phyloP scores from a whole-genome alignment of 2,888 invertebrate genomes.

The Megastigmus dorsalis region DNA sequence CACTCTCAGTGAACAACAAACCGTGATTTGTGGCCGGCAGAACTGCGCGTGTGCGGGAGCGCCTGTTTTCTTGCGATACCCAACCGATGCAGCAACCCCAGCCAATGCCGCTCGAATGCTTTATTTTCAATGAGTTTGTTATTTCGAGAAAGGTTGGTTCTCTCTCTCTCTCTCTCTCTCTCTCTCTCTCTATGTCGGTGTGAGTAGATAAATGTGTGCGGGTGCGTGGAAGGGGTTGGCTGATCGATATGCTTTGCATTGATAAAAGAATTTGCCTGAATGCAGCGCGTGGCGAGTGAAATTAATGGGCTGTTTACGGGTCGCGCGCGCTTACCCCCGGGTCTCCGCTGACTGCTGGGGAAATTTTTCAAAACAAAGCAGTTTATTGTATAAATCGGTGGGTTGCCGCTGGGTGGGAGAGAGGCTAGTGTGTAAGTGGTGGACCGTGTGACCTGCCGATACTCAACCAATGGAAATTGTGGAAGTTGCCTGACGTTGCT shows the following conservation, averaged over 20 bases:
- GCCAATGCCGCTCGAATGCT: slow-evolving; percentile 13
- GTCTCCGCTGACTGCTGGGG: slow-evolving; percentile 20
- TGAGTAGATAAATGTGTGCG: too few relatives aligned
- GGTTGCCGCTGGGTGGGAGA: background rate
- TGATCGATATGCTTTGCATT: slow-evolving; percentile 37
- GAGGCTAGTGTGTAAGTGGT: too few relatives aligned
- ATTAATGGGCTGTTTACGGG: slow-evolving; percentile 51
- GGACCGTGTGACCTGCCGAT: slow-evolving; percentile 22
- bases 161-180: too few relatives aligned
- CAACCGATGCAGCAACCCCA: background rate
- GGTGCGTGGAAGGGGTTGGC: background rate
- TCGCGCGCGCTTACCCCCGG: too few relatives aligned
- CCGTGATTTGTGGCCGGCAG: slow-evolving; percentile 39
- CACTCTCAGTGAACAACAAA: slow-evolving; percentile 33
- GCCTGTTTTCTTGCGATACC: slow-evolving; percentile 42
- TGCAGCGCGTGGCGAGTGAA: background rate
- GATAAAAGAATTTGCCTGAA: slow-evolving; percentile 36
- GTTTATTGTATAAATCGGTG: slow-evolving; percentile 36
- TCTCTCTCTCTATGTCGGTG: too few relatives aligned
- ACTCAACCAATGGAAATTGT: slow-evolving; percentile 16
- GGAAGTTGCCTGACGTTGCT: slow-evolving; percentile 30
- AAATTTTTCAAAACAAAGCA: slow-evolving; percentile 50
- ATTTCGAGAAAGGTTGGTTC: slow-evolving; percentile 11
- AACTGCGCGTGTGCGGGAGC: background rate
- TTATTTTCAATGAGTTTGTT: slow-evolving; percentile 50